Percentiles rank a stretch among this genome's conserved stretches.
Evolutionary conservation across 2,113 vertebrate genomes (phyloP).

Genomic region (Chunga burmeisteri): DNA sequence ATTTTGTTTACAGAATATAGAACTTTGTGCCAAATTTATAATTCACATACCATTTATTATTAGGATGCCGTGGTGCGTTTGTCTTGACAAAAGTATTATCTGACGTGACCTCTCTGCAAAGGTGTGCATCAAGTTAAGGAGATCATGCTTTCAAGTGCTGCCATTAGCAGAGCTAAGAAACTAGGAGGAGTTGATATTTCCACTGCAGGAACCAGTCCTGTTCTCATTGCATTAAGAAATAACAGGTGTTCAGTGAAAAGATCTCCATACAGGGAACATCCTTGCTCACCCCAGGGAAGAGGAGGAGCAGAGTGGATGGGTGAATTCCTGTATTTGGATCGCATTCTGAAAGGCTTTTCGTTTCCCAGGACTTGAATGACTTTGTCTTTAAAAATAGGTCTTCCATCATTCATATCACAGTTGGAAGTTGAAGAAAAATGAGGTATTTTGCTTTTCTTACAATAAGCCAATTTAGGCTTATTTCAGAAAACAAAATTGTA

Average conservation of each 20-base stretch:
- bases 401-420: background rate
- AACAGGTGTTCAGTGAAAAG: background rate
- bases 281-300: background rate
- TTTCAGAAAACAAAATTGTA: background rate
- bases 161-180: background rate
- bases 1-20: background rate
- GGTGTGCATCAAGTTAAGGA: background rate
- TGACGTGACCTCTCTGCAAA: background rate
- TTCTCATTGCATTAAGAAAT: background rate
- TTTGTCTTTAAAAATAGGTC: conserved; percentile 29
- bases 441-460: conserved; percentile 7
- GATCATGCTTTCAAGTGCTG: background rate
- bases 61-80: background rate
- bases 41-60: background rate
- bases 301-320: background rate
- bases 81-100: background rate
- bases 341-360: background rate
- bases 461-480: background rate
- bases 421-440: background rate
- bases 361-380: background rate
- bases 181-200: background rate
- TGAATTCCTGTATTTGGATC: background rate
- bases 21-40: background rate
- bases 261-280: background rate
- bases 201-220: background rate